Evolutionary conservation across 2,113 vertebrate genomes (phyloP), one percentile per base, ranked within the genome.

Genomic region (Saimiri boliviensis): DNA sequence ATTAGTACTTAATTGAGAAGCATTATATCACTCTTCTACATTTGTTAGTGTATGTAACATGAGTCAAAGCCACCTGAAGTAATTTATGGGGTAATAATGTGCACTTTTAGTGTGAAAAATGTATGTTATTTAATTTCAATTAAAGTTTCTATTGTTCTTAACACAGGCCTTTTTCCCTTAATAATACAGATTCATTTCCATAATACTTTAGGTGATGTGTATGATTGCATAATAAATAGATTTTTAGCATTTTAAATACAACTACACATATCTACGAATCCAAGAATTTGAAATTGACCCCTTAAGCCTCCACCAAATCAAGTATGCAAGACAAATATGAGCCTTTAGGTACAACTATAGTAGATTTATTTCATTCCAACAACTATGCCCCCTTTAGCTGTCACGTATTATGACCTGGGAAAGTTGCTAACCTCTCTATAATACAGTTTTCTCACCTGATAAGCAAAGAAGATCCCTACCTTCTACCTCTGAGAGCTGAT

Each of bases 201-300:
- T 52, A 87, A 27, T 79, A 74, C 20, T 70, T 73, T 45, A 74
- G 19, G 56, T n/a, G 37, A 66, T 45, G 7, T 74, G 11, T n/a
- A 47, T 52, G 80, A 76, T n/a, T 52, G 1, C 32, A 66, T 42
- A 76, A 77, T 35, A 86, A 81, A 70, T n/a, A 80, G 3, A 32
- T 66, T 93, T 84, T 60, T 49, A 52, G 27, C 21, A 47, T 77
- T 49, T 91, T 96, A 45, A 84, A 86, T n/a, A 88, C 86, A 90
- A 63, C 32, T 83, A 45, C 60, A 77, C 4, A 58, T 84, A 91
- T 86, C 27, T 8, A 71, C 17, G 12, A 88, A 94, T 56, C 17
- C n/a, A 95, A 91, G 10, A 5, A 89, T 9, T 89, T 10, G 16
- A 94, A 86, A 85, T 17, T 56, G 70, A 86, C 21, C 16, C 32